Percentiles rank a stretch among this genome's conserved stretches.
Evolutionary conservation across 92 coral and sea anemone genomes (phyloP).

Genomic region (Porites divaricata): DNA sequence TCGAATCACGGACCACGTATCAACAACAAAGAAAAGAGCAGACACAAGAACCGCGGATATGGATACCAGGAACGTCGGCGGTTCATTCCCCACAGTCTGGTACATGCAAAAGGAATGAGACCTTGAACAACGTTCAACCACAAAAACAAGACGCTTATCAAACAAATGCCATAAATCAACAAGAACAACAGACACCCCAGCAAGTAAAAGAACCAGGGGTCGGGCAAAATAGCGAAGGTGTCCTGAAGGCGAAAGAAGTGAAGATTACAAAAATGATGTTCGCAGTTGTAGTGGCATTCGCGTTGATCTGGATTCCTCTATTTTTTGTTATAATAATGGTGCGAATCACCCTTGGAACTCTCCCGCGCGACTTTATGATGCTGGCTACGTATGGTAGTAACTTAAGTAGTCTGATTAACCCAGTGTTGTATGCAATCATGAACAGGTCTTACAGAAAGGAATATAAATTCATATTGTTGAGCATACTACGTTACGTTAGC

Average conservation of each 20-base stretch:
- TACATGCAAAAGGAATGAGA: too few relatives aligned
- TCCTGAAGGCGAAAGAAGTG: constrained; percentile 12
- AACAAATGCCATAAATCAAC: too few relatives aligned
- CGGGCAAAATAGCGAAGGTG: not conserved
- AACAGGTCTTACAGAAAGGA: constrained; percentile 33
- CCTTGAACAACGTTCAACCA: too few relatives aligned
- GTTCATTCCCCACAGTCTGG: too few relatives aligned
- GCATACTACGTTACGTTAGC: not conserved
- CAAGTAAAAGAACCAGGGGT: not conserved
- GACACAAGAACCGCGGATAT: too few relatives aligned
- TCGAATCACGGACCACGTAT: not conserved
- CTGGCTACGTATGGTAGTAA: constrained; percentile 12
- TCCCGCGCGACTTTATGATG: constrained; percentile 18
- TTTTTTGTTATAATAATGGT: not conserved
- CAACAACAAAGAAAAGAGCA: not conserved
- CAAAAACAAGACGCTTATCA: not conserved
- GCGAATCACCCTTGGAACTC: not conserved
- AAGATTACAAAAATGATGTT: constrained; percentile 33
- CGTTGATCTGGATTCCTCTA: constrained; percentile 24
- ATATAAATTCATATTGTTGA: not conserved
- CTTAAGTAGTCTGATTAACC: constrained; percentile 20
- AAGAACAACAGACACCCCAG: not conserved
- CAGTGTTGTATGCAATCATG: constrained; percentile 26
- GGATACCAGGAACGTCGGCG: too few relatives aligned
- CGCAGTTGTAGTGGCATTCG: constrained; percentile 27